These are phyloP conservation scores for Anastatus disparis DNA, from an alignment of 1,140 invertebrate species.

Conservation along the genomic window DNA sequence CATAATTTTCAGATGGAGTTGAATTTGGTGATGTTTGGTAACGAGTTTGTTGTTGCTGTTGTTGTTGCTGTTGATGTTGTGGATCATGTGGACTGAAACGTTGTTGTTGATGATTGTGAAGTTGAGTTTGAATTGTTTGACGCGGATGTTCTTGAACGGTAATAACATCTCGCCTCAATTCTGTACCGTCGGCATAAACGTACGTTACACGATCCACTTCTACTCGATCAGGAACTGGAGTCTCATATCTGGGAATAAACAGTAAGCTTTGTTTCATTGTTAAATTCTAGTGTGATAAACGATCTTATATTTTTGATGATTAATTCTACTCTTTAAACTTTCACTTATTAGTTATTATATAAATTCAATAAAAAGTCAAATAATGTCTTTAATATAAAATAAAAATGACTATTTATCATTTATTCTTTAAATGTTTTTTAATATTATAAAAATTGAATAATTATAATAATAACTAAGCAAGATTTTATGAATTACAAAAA, in stretches of 20 bases:
- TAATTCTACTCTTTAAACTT: too few species aligned
- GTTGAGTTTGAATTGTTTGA: background rate
- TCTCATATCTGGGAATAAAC: conserved; percentile 54
- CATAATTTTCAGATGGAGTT: conserved; percentile 52
- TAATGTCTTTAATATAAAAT: too few species aligned
- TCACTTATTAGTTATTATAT: too few species aligned
- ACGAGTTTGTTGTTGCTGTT: conserved; percentile 31
- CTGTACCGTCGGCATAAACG: conserved; percentile 12
- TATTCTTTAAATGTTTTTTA: too few species aligned
- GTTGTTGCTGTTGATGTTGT: conserved; percentile 37
- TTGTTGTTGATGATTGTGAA: conserved; percentile 39
- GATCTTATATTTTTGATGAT: too few species aligned
- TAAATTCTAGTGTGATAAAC: too few species aligned
- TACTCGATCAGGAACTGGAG: conserved; percentile 48
- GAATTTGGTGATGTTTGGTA: conserved; percentile 55
- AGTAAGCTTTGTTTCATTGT: too few species aligned
- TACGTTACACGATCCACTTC: conserved; percentile 50
- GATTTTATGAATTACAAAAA: too few species aligned
- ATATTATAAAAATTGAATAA: too few species aligned
- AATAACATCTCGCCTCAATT: conserved; percentile 50
- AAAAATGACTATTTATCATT: too few species aligned
- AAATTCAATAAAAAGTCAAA: too few species aligned
- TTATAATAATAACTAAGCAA: too few species aligned
- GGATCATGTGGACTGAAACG: conserved; percentile 57
- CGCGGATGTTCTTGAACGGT: conserved; percentile 51